Base-by-base conservation (phyloP, 2,888 invertebrate species). In the Chelonus formosanus region DNA sequence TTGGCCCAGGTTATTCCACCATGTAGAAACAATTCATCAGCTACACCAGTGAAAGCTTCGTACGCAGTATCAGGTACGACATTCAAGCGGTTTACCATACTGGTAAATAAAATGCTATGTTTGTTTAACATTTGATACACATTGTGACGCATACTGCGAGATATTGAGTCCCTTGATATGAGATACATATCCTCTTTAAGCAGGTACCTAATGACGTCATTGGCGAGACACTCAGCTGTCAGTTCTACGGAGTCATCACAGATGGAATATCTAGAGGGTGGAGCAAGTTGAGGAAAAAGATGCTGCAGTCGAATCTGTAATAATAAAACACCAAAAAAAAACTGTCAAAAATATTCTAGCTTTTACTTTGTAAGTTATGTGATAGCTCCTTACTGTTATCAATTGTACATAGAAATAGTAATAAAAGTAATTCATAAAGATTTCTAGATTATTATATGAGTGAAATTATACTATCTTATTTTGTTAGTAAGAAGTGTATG, bases 101-200 rank as follows among this genome's bases (percentile, higher is more conserved):
- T 85, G 44, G 82, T 84, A 63, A 86, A 85, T 3, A 85, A 73
- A 64, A 85, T 84, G 60, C 82, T 82, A 74, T 86, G 86, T 68
- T 85, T 86, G 58, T 84, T 82, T 36, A 86, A 75, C 80, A 86
- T 84, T 65, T 84, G 84, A 71, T 81, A 83, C 3, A 85, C 85
- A 70, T 84, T 85, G 72, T 83, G 82, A 47, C 84, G 76, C 78
- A 86, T 79, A 43, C 85, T 84, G 61, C 83, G 80, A 0, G 84
- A 85, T 36, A 85, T 80, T n/a, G 83, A 80, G 74, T 85, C 85
- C 56, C 79, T 76, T 4, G 82, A 83, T 74, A 84, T 79, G 3
- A 80, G 71, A 72, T 83, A 82, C 65, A 83, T 78, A 69, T 84
- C 83, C 67, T 84, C 84, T 65, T 83, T 83, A 4, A 84, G 71